Conservation (phyloP, 1,140 invertebrate genomes). For the Andricus grossulariae region DNA sequence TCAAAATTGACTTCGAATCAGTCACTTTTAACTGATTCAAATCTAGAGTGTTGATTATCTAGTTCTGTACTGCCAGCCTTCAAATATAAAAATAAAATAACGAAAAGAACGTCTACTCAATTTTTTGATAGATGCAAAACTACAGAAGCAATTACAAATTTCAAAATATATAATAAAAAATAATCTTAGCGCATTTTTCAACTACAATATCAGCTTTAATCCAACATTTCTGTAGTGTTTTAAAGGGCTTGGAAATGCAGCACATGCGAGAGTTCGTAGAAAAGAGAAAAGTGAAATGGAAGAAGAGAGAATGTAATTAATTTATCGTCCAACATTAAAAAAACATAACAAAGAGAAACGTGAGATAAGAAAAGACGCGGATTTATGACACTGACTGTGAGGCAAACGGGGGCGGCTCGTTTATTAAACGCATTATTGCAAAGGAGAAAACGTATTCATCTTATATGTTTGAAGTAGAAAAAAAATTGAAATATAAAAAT, state of each 20-base stretch:
- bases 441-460: conserved; percentile 23
- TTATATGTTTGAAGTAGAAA: conserved; percentile 17
- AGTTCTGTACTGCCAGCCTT: too few species aligned
- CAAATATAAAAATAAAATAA: too few species aligned
- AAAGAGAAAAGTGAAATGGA: neutral
- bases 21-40: too few species aligned
- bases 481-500: too few species aligned
- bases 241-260: neutral
- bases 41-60: too few species aligned
- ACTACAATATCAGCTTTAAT: conserved; percentile 8
- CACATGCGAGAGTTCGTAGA: conserved; percentile 14
- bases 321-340: conserved; percentile 26
- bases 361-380: conserved; percentile 34
- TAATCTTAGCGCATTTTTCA: neutral
- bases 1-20: too few species aligned
- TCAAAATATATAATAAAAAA: neutral
- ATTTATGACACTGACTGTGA: conserved; percentile 29
- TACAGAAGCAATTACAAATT: too few species aligned
- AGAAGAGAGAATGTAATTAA: conserved; percentile 20
- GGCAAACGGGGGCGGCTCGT: neutral
- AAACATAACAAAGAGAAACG: conserved; percentile 18
- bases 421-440: conserved; percentile 34
- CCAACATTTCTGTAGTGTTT: neutral
- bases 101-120: too few species aligned
- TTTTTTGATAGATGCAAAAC: too few species aligned